Evolutionary conservation across 2,797 vertebrate species (phyloP), one percentile per base, ranked within the genome.

Genomic region (Cuculus canorus): DNA sequence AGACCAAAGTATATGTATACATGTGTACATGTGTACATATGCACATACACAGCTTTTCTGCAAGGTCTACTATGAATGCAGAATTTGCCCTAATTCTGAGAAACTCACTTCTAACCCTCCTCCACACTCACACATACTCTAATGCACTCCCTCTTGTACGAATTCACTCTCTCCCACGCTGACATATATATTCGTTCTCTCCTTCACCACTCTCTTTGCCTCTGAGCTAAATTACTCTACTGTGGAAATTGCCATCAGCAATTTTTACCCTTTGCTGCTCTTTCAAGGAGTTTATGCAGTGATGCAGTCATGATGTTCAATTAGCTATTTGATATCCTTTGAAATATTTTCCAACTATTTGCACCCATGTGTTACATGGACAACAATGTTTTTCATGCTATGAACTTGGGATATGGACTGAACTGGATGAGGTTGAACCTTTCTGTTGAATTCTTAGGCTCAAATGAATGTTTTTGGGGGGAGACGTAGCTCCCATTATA

Each of bases 181-280:
- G 88, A 82, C 90, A 90, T 61, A 93, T 39, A 96, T 94, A 93
- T 90, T 88, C 30, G 69, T 41, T 69, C 83, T 93, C 79, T 88
- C 68, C 70, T 88, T 92, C 86, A 84, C 88, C 73, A 61, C 59
- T 84, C 65, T 66, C 27, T 92, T 88, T 90, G 92, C 92, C 92
- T 95, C 93, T 93, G 73, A 95, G 94, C 90, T 91, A 95, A 95
- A 95, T 90, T 88, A 92, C 91, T 92, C 91, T 95, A 30, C 93
- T 88, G 63, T 90, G 56, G 92, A 95, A 95, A 92, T 79, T 91
- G 90, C 94, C 90, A 91, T 93, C 93, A 95, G 96, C 92, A 88
- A 50, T 95, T 95, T 95, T 94, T 88, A 96, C 70, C 80, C 94
- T 91, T 88, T 91, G 80, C 90, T 95, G 94, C 73, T 86, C 94